These are phyloP conservation scores for Amphimedon queenslandica DNA, from an alignment of 37 sponge, comb jelly and placozoan genomes.

Conservation along the genomic window DNA sequence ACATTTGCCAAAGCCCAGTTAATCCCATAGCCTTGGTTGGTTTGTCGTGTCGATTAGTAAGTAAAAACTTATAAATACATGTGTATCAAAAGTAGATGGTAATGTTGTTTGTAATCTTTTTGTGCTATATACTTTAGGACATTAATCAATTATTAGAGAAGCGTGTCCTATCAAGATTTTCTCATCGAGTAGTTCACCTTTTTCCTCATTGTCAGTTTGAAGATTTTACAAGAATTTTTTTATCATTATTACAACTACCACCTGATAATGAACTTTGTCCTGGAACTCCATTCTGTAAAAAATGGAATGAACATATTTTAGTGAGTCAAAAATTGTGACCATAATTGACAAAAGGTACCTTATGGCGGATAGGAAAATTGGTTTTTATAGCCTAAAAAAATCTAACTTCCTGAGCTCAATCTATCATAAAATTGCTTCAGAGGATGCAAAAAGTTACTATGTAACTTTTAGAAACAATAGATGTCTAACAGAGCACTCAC, in stretches of 20 bases:
- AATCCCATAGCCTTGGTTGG: conserved; percentile 87
- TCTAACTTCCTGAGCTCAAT: too few species aligned
- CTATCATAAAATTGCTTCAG: too few species aligned
- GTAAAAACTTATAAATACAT: background rate
- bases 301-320: conserved; percentile 43
- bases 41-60: conserved; percentile 66
- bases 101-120: background rate
- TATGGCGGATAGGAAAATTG: too few species aligned
- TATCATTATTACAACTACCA: conserved; percentile 48
- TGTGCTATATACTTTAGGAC: conserved; percentile 48
- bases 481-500: too few species aligned
- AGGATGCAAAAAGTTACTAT: too few species aligned
- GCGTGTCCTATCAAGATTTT: conserved; percentile 90
- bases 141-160: conserved; percentile 90
- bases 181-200: conserved; percentile 74
- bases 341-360: too few species aligned
- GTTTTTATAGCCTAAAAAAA: too few species aligned
- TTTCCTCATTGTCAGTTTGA: conserved; percentile 52
- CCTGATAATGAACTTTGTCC: background rate
- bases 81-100: background rate
- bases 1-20: conserved; percentile 59
- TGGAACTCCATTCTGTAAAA: background rate
- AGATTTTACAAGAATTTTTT: conserved; percentile 46
- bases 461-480: too few species aligned
- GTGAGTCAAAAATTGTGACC: too few species aligned